Percentiles rank a stretch among this genome's conserved stretches.
These are phyloP conservation scores for Macropodus opercularis DNA, from an alignment of 2,797 vertebrate species.

Conservation along the genomic window DNA sequence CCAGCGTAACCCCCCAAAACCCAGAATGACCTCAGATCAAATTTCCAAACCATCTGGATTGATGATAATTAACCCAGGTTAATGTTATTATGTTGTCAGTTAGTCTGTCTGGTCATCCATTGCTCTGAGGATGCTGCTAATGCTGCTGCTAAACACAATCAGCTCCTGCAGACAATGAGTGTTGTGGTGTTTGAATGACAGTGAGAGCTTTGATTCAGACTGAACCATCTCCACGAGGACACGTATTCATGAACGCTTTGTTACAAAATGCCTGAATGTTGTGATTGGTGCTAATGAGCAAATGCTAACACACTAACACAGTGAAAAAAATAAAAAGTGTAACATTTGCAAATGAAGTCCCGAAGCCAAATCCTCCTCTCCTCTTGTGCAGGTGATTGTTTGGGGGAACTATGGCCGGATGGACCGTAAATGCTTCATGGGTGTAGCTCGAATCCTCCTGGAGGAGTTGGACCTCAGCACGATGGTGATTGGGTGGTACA, in stretches of 20 bases:
- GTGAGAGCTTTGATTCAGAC: no score
- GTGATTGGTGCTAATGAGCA: no score
- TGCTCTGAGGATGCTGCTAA: conserved; percentile 8
- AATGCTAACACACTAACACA: no score
- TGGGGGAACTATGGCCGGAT: conserved; percentile 99
- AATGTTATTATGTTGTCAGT: conserved; percentile 14
- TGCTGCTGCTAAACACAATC: no score
- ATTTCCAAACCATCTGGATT: conserved; percentile 20
- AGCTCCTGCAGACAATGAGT: no score
- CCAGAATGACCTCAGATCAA: not conserved
- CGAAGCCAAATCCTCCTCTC: not conserved
- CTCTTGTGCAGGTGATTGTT: conserved; percentile 88
- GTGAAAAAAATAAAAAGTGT: no score
- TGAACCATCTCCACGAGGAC: no score
- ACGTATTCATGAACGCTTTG: no score
- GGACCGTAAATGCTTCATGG: conserved; percentile 99
- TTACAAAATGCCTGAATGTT: no score
- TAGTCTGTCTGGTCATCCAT: conserved; percentile 1
- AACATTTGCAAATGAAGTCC: no score
- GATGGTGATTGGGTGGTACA: conserved; percentile 98
- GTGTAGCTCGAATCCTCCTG: conserved; percentile 94
- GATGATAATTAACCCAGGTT: conserved; percentile 16
- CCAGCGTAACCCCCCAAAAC: not conserved
- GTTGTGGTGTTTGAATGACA: no score
- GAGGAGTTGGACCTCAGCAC: conserved; percentile 97